phyloP scores from a whole-genome alignment of 2,797 vertebrate genomes.

The Okamejei kenojei region DNA sequence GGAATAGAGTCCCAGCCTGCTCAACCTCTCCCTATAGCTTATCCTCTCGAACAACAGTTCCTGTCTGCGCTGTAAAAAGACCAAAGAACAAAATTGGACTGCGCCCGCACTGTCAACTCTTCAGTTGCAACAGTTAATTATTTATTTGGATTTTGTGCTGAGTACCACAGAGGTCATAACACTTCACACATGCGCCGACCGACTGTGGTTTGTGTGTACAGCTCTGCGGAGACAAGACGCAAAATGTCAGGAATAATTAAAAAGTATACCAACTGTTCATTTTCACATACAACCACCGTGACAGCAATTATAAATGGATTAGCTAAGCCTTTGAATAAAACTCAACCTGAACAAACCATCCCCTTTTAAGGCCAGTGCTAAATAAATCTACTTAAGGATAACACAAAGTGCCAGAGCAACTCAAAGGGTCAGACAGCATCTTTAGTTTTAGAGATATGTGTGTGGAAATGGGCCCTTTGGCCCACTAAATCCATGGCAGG shows the following conservation, averaged over 20 bases:
- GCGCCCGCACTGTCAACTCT: neutral
- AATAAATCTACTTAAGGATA: too few relatives aligned
- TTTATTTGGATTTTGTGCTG: conserved; percentile 21
- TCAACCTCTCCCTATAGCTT: too few relatives aligned
- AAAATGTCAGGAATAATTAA: conserved; percentile 29
- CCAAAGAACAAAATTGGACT: neutral
- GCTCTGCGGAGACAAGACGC: neutral
- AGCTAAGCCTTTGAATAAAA: neutral
- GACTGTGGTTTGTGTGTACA: neutral
- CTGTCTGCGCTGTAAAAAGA: neutral
- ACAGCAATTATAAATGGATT: conserved; percentile 6
- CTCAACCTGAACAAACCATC: too few relatives aligned
- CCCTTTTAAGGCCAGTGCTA: too few relatives aligned
- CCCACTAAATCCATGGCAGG: too few relatives aligned
- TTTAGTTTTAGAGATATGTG: too few relatives aligned
- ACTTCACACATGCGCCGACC: neutral
- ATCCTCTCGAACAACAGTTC: neutral
- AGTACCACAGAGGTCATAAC: neutral
- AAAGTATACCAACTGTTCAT: conserved; percentile 1
- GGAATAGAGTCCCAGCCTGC: too few relatives aligned
- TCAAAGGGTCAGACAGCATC: too few relatives aligned
- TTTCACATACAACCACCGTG: neutral
- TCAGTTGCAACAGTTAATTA: neutral
- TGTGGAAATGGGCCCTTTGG: too few relatives aligned
- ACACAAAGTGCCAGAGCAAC: too few relatives aligned